Evolutionary conservation across 2,113 vertebrate genomes (phyloP), one percentile per base, ranked within the genome.

Genomic region (Nematolebias whitei): DNA sequence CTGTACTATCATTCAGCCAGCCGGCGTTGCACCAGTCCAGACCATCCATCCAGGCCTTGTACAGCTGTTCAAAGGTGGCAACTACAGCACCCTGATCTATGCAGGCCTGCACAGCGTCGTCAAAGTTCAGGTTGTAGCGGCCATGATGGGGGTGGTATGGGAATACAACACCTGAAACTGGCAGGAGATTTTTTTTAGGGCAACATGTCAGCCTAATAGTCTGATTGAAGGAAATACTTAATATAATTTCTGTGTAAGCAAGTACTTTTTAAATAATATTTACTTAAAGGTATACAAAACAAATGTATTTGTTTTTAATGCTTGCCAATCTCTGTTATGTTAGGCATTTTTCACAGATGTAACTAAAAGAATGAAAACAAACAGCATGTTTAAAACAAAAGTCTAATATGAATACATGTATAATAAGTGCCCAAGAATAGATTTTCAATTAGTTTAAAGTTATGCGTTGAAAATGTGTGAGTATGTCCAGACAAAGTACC

Each of bases 1-100:
- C 98, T 0, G 95, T 95, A 23, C 95, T 95, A 0, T 99, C 98
- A 0, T 64, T 95, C 61, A 99, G 93, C 98, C 98, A 99, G 78
- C 98, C 98, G 0, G 97, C 98, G 0, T 99, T 99, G 85, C 98
- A 99, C 98, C 98, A 99, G 82, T 99, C 95, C 76, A 99, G 82
- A 18, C 98, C 97, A 0, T 45, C 78, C 55, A 88, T 89, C 96
- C 96, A 99, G 65, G 95, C 95, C 0, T 94, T 82, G 0, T 91
- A 92, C 19, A 99, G 90, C 88, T 99, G 96, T 26, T 97, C 95
- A 0, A 93, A 94, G 26, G 93, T 94, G 19, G 98, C 98, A 0
- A 98, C 88, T 45, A 90, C 79, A 0, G 96, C 89, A 23, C 92
- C 94, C 84, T 98, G 97, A 11, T 92, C 92, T 71, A 62, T 22